Evolutionary conservation across 2,888 invertebrate species (phyloP).

Genomic region (Itoplectis maculator): DNA sequence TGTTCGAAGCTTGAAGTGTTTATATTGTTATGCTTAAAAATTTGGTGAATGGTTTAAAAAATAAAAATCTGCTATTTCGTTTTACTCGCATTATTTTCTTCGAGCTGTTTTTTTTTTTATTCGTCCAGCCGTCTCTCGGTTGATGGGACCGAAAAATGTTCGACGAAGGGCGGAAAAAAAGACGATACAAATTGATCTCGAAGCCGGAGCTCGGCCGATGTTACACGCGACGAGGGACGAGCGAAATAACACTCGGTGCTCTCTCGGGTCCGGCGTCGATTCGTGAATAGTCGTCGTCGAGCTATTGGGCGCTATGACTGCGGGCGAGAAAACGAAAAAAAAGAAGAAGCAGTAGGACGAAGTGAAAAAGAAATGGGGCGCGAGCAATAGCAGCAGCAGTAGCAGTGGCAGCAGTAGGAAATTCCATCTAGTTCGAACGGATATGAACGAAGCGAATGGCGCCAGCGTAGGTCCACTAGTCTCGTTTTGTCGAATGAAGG

Average conservation of each 20-base stretch:
- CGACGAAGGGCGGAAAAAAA: constrained; percentile 16
- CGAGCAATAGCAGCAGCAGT: constrained; percentile 42
- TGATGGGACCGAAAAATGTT: constrained; percentile 52
- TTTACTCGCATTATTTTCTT: background rate
- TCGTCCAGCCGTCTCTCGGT: background rate
- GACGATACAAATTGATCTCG: constrained; percentile 25
- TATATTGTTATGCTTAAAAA: too few species aligned
- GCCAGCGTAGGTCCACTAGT: constrained; percentile 41
- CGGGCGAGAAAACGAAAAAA: constrained; percentile 50
- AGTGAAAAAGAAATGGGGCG: constrained; percentile 46
- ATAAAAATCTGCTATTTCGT: too few species aligned
- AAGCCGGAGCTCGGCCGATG: too few species aligned
- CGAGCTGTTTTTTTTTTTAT: constrained; percentile 5
- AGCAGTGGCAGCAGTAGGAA: constrained; percentile 7
- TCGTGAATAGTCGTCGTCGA: constrained; percentile 36
- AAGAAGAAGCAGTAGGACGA: constrained; percentile 25
- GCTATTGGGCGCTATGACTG: constrained; percentile 43
- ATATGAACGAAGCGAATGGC: constrained; percentile 56
- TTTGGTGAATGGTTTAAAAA: too few species aligned
- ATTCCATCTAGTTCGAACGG: constrained; percentile 65
- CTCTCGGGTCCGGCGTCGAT: constrained; percentile 23
- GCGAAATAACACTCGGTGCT: constrained; percentile 32
- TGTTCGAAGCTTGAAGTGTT: too few species aligned
- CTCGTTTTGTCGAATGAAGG: constrained; percentile 63
- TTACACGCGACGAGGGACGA: constrained; percentile 11